Conservation (phyloP, 2,113 vertebrate genomes). For the Rhadina sibilatrix region DNA sequence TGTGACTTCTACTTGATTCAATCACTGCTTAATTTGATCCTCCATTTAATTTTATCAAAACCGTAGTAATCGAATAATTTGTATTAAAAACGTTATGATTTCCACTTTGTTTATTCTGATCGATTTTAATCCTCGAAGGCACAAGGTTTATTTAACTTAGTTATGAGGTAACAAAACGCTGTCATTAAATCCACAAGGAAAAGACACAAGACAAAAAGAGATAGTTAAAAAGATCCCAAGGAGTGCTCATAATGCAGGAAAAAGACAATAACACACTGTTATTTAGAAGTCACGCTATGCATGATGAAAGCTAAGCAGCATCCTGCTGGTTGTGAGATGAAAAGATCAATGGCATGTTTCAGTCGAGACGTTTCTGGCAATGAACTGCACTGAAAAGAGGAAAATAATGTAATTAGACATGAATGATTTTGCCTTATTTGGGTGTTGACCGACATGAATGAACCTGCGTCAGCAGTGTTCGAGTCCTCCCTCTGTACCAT, state of each 20-base stretch:
- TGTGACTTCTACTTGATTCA: conserved; percentile 38
- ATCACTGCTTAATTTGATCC: conserved; percentile 54
- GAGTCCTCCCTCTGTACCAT: not conserved
- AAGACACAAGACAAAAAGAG: not conserved
- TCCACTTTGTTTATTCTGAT: conserved; percentile 52
- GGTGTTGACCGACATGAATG: not conserved
- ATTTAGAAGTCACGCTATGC: not conserved
- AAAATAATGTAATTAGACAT: not conserved
- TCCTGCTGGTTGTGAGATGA: not conserved
- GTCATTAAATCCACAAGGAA: not conserved
- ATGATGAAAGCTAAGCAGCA: not conserved
- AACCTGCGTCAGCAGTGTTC: not conserved
- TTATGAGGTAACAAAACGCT: not conserved
- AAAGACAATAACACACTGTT: not conserved
- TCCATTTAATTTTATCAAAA: conserved; percentile 58
- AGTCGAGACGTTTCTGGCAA: not conserved
- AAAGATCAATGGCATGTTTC: not conserved
- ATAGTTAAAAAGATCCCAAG: not conserved
- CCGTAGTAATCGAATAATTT: conserved; percentile 32
- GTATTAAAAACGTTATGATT: conserved; percentile 16
- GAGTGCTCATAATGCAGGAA: not conserved
- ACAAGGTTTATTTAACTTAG: conserved; percentile 23
- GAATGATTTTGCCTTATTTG: not conserved
- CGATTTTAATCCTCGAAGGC: conserved; percentile 23
- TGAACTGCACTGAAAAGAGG: not conserved